These are phyloP conservation scores for Manacus vitellinus DNA, from an alignment of 2,113 vertebrate species.

Conservation along the genomic window DNA sequence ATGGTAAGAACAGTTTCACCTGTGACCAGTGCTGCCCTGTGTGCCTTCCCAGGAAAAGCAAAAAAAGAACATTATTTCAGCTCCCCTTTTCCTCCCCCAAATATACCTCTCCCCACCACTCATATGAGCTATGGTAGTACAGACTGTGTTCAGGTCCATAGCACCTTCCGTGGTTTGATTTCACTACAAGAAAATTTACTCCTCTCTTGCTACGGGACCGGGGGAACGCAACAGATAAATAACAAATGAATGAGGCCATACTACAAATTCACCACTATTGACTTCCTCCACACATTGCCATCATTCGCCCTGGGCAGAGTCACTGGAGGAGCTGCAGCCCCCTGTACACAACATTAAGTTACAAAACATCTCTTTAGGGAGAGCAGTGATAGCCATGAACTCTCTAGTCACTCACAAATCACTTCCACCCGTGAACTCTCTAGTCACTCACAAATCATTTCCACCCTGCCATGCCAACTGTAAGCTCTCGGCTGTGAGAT, in stretches of 20 bases:
- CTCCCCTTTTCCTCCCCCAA: background rate
- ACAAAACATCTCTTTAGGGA: background rate
- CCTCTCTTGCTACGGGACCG: background rate
- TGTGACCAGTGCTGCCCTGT: background rate
- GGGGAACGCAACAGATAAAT: background rate
- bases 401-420: background rate
- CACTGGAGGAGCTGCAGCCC: rapidly evolving
- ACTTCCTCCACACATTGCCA: background rate
- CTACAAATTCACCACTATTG: background rate
- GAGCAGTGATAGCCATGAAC: background rate
- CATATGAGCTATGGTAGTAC: rapidly evolving
- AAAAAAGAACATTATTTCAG: background rate
- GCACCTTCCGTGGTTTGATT: background rate
- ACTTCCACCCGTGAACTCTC: background rate
- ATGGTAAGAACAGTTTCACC: background rate
- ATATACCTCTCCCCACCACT: background rate
- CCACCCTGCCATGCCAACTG: rapidly evolving
- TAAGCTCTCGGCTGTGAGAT: background rate
- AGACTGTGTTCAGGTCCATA: rapidly evolving
- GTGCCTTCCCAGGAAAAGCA: background rate
- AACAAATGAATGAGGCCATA: background rate
- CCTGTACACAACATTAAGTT: background rate
- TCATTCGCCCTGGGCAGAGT: background rate
- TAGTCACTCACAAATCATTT: slow-evolving; percentile 3
- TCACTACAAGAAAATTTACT: background rate